Conservation (phyloP, 2,113 vertebrate species). For the Naja naja region DNA sequence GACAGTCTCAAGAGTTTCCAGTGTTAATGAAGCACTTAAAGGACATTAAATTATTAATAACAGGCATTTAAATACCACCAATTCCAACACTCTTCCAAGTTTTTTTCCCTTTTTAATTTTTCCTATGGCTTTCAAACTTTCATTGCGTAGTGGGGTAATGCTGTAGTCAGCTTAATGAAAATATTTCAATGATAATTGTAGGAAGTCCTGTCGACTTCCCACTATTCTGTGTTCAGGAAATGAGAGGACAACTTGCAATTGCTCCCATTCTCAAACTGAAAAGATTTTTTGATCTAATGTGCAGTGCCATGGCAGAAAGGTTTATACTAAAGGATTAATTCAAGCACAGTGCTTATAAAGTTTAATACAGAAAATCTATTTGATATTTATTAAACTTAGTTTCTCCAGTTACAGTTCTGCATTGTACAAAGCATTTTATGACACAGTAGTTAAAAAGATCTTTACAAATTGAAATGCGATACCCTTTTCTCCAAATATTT, state of each 20-base stretch:
- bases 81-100: neutral
- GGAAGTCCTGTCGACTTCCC: neutral
- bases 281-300: neutral
- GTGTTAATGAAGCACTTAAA: slow-evolving; percentile 2
- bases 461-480: slow-evolving; percentile 89
- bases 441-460: slow-evolving; percentile 87
- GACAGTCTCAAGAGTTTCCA: slow-evolving; percentile 4
- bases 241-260: neutral
- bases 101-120: neutral
- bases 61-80: neutral
- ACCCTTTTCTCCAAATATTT: slow-evolving; percentile 88
- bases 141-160: neutral
- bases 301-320: neutral
- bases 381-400: slow-evolving; percentile 87
- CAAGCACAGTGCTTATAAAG: slow-evolving; percentile 49
- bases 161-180: neutral
- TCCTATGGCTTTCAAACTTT: neutral
- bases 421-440: slow-evolving; percentile 89
- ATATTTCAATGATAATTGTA: neutral
- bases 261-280: neutral
- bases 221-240: neutral
- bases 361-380: slow-evolving; percentile 88
- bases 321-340: slow-evolving; percentile 5
- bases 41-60: neutral
- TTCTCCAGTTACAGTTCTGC: slow-evolving; percentile 86